phyloP scores from a whole-genome alignment of 2,797 vertebrate species.

The Bucorvus abyssinicus region DNA sequence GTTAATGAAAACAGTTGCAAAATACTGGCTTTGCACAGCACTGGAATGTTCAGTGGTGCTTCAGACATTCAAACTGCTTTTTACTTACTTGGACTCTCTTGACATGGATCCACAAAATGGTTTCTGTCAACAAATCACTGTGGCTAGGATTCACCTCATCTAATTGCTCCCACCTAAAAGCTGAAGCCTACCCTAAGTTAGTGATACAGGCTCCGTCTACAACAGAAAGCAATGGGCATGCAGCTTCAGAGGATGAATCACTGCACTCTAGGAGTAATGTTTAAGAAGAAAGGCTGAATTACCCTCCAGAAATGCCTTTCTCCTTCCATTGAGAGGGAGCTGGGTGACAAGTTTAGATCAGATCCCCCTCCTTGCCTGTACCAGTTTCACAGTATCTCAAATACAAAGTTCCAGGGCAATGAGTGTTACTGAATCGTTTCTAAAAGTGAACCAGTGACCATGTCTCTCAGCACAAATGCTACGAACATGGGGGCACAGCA shows the following conservation, averaged over 20 bases:
- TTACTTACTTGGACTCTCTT: neutral
- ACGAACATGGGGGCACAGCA: rapidly evolving
- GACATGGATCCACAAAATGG: neutral
- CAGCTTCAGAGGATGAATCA: neutral
- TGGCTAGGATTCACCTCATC: neutral
- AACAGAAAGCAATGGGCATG: neutral
- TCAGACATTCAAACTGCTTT: neutral
- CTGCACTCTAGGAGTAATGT: neutral
- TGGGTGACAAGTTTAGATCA: neutral
- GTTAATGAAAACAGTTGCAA: neutral
- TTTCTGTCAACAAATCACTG: neutral
- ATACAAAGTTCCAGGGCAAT: neutral
- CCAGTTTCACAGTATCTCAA: neutral
- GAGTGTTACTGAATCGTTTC: neutral
- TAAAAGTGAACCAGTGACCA: neutral
- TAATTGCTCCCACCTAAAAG: too few species aligned
- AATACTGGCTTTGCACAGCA: neutral
- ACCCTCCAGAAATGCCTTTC: neutral
- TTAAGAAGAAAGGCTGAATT: neutral
- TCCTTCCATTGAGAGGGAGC: neutral
- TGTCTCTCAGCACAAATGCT: neutral
- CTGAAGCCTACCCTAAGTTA: neutral
- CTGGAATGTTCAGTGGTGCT: neutral
- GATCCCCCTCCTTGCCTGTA: neutral
- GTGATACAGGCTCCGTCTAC: neutral